Evolutionary conservation across 2,888 invertebrate species (phyloP).

Genomic region (Aromia moschata): DNA sequence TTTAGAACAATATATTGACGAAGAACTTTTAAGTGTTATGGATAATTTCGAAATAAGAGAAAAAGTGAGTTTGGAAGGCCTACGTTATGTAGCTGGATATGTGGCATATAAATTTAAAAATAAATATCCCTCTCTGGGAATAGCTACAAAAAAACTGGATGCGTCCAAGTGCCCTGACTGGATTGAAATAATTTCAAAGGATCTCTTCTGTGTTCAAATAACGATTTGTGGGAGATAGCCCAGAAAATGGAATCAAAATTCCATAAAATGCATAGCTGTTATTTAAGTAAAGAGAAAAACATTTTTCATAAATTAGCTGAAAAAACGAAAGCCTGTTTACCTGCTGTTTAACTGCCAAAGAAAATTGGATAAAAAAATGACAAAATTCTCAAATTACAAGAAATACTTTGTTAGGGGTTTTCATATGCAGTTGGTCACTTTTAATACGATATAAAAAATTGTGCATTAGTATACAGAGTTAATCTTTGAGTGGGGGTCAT

Average conservation of each 20-base stretch:
- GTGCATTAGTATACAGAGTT: too few relatives aligned
- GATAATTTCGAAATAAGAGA: conserved; percentile 22
- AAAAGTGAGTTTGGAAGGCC: too few relatives aligned
- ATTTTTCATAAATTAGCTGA: conserved; percentile 27
- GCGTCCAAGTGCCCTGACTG: conserved; percentile 9
- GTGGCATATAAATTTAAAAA: conserved; percentile 2
- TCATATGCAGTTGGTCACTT: too few relatives aligned
- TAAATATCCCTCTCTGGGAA: background rate
- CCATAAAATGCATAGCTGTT: conserved; percentile 19
- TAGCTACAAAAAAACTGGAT: background rate
- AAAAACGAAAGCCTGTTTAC: conserved; percentile 8
- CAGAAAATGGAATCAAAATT: conserved; percentile 18
- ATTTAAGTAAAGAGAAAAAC: conserved; percentile 22
- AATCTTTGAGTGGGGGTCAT: too few relatives aligned
- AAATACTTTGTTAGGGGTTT: too few relatives aligned
- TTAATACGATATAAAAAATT: too few relatives aligned
- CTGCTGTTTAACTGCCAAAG: conserved; percentile 14
- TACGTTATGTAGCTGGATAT: too few relatives aligned
- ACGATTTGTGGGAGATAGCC: conserved; percentile 21
- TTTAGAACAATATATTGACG: background rate
- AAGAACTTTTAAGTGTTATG: conserved; percentile 7
- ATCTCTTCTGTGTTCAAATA: conserved; percentile 19
- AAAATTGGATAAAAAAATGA: background rate
- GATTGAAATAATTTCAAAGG: conserved; percentile 22
- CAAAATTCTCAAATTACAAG: background rate